These are phyloP conservation scores for Bellardia pandia DNA, from an alignment of 2,888 invertebrate genomes.

Conservation along the genomic window DNA sequence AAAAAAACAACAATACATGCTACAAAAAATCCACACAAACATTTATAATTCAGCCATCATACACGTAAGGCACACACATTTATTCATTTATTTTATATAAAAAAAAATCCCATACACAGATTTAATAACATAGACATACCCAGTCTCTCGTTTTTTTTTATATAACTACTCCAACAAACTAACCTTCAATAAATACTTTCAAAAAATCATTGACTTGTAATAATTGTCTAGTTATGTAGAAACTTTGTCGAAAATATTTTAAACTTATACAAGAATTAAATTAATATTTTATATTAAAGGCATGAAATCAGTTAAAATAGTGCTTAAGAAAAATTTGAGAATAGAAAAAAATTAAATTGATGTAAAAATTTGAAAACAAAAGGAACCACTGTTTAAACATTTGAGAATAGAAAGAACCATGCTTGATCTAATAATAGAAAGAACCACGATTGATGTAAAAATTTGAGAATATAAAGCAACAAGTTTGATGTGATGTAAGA, in stretches of 20 bases:
- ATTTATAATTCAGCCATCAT: neutral
- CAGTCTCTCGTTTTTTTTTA: neutral
- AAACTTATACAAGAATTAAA: neutral
- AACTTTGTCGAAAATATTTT: neutral
- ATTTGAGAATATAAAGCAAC: no score
- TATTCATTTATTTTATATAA: constrained; percentile 2
- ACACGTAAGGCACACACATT: neutral
- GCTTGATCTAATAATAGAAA: no score
- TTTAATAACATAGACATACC: constrained; percentile 7
- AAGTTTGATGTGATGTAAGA: no score
- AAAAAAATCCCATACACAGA: neutral
- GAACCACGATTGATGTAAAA: no score
- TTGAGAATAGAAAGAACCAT: no score
- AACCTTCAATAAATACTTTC: constrained; percentile 4
- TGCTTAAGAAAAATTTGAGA: no score
- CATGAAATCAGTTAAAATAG: no score
- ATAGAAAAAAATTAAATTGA: no score
- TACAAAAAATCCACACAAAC: neutral
- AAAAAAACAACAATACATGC: neutral
- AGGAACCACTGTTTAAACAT: no score
- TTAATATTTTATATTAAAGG: no score
- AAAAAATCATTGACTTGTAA: constrained; percentile 10
- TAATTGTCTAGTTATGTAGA: constrained; percentile 21
- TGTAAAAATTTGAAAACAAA: no score
- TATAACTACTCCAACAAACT: neutral